These are phyloP conservation scores for Apis cerana DNA, from an alignment of 1,140 invertebrate genomes.

Conservation along the genomic window DNA sequence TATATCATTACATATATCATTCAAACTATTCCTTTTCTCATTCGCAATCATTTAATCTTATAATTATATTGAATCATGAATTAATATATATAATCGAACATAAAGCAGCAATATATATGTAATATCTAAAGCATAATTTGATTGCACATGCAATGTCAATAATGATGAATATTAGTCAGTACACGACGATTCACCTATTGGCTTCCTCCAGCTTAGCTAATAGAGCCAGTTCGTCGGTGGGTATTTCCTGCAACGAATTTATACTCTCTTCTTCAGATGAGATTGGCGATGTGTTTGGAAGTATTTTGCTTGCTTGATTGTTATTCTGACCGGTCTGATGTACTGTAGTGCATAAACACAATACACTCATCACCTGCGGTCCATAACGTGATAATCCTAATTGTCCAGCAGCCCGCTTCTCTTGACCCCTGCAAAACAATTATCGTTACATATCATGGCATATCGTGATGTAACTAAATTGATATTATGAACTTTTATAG, in stretches of 20 bases:
- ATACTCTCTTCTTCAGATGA: conserved; percentile 49
- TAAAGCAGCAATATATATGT: not conserved
- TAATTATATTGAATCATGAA: not conserved
- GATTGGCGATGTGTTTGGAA: conserved; percentile 41
- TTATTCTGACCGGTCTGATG: conserved; percentile 50
- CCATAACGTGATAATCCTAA: conserved; percentile 64
- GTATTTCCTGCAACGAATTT: conserved; percentile 68
- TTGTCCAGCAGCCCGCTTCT: conserved; percentile 53
- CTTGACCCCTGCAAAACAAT: conserved; percentile 30
- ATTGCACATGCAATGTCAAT: conserved; percentile 24
- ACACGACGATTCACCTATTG: conserved; percentile 84
- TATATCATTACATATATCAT: not conserved
- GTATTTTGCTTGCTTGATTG: conserved; percentile 54
- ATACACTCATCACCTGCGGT: conserved; percentile 66
- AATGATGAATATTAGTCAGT: not conserved
- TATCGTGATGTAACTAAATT: not conserved
- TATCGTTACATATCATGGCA: not conserved
- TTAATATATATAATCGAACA: conserved; percentile 1
- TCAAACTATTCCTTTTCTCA: not conserved
- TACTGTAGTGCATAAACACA: conserved; percentile 64
- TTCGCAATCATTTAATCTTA: not conserved
- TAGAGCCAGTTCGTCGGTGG: conserved; percentile 88
- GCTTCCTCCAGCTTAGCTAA: conserved; percentile 96
- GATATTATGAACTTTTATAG: not conserved
- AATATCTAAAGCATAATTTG: conserved; percentile 25